phyloP scores from a whole-genome alignment of 92 coral and sea anemone genomes.

The Plumapathes pennacea region DNA sequence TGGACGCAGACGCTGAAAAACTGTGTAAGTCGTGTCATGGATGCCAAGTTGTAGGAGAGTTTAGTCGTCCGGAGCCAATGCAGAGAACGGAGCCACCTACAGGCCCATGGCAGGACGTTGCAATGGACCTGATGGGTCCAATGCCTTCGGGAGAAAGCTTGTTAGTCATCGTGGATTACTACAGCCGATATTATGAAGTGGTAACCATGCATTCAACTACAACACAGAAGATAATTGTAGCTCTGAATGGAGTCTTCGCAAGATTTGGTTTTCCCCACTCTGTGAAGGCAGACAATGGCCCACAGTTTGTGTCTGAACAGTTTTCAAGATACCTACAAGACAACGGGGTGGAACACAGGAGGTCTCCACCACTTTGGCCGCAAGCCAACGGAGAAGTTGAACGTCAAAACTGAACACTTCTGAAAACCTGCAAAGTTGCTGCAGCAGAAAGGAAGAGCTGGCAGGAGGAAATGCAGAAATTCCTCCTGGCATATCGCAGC shows the following conservation, averaged over 20 bases:
- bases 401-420: conserved; percentile 23
- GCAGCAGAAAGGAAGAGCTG: conserved; percentile 17
- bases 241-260: not conserved
- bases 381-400: conserved; percentile 37
- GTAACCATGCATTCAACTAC: conserved; percentile 13
- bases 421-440: conserved; percentile 22
- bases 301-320: conserved; percentile 19
- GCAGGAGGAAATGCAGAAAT: conserved; percentile 32
- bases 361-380: conserved; percentile 42
- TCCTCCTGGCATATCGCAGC: conserved; percentile 36
- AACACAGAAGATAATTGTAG: conserved; percentile 2
- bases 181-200: conserved; percentile 33
- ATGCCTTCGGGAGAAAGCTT: conserved; percentile 30
- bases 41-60: conserved; percentile 38
- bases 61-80: conserved; percentile 32
- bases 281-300: conserved; percentile 21
- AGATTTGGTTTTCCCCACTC: not conserved
- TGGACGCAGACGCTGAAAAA: conserved; percentile 31
- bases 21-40: conserved; percentile 31
- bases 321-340: conserved; percentile 2
- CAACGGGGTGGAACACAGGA: conserved; percentile 11
- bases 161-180: conserved; percentile 38
- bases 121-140: conserved; percentile 19
- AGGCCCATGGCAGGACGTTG: conserved; percentile 39
- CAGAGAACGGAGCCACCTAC: conserved; percentile 32